phyloP scores from a whole-genome alignment of 2,797 vertebrate genomes.

The Hypotaenidia philippensis region DNA sequence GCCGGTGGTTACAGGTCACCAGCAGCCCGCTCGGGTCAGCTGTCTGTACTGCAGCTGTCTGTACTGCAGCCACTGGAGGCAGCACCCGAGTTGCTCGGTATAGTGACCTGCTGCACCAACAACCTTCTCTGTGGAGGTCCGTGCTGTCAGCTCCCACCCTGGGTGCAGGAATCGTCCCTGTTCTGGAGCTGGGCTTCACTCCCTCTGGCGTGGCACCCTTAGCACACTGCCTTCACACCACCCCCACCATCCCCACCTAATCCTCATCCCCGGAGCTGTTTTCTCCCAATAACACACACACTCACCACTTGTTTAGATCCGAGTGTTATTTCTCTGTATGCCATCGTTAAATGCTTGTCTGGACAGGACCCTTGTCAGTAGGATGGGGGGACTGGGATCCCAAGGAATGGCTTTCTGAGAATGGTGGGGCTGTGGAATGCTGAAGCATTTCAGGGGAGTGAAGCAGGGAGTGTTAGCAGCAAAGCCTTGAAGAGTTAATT shows the following conservation, averaged over 20 bases:
- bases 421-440: not conserved
- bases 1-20: not conserved
- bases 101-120: fast-evolving
- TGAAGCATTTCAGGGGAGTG: not conserved
- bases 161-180: fast-evolving
- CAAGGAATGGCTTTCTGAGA: not conserved
- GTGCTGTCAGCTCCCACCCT: not conserved
- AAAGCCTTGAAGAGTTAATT: conserved; percentile 74
- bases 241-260: not conserved
- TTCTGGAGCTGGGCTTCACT: not conserved
- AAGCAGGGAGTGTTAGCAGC: conserved; percentile 69
- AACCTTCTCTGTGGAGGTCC: not conserved
- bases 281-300: conserved; percentile 34
- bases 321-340: conserved; percentile 62
- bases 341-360: not conserved
- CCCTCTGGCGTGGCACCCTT: fast-evolving
- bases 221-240: fast-evolving
- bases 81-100: fast-evolving
- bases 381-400: not conserved
- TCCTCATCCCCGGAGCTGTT: not conserved
- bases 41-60: not conserved
- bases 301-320: not conserved
- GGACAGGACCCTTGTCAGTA: not conserved
- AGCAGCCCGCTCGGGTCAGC: not conserved
- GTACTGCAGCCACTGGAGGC: not conserved